Evolutionary conservation across 2,113 vertebrate species (phyloP), one percentile per base, ranked within the genome.

Genomic region (Motacilla alba): DNA sequence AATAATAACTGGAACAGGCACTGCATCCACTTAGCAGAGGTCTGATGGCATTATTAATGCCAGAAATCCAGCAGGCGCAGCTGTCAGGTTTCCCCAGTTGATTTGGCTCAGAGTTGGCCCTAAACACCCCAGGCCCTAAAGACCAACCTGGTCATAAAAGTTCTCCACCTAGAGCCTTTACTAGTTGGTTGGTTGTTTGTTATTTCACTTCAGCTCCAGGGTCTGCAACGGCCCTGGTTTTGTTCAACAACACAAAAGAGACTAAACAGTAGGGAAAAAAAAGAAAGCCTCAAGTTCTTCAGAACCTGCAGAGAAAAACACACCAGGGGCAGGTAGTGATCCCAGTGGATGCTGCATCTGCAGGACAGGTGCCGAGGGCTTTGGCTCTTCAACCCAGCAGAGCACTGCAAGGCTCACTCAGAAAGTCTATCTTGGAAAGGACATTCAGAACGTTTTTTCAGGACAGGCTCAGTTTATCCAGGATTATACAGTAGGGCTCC

Each of bases 1-100:
- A 97, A 95, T 60, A 97, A 83, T 95, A 96, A 96, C 95, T 89
- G 89, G 96, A 97, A 93, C 86, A 87, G 44, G 80, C 83, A 64
- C 73, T 64, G 60, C 73, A 92, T 95, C 89, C 62, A 92, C 58
- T 95, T 90, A 93, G 63, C 63, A 90, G 76, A 89, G 60, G 39
- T 74, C 73, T 94, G 90, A 90, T 92, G 89, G 91, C 73, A 94
- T 90, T 89, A 92, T 75, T 93, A 94, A 93, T 72, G 73, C 94
- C 83, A 94, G 72, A 94, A 96, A 88, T 69, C 43, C 56, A 92
- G 80, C 49, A 87, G 60, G 77, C 26, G 0, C 91, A 93, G 93
- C 93, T 92, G 89, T 89, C 93, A 78, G 76, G 47, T 84, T 92
- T 89, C 88, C 91, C 95, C 66, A 17, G 66, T 10, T 81, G 80